Percentiles rank a stretch among this genome's conserved stretches.
Evolutionary conservation across 1,140 invertebrate species (phyloP).

Genomic region (Drosophila sp.): DNA sequence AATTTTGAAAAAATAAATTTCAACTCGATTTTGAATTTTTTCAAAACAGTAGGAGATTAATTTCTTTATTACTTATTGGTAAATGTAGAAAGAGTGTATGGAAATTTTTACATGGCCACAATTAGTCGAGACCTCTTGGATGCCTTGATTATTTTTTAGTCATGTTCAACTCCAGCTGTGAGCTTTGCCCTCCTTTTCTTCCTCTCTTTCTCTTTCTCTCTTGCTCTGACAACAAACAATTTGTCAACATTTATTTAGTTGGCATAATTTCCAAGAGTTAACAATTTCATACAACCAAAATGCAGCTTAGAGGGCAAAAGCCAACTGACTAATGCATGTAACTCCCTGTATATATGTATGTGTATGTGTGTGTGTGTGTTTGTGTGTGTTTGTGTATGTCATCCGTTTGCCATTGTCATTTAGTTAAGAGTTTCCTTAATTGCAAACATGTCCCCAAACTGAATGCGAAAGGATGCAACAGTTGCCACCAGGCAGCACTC

Average conservation of each 20-base stretch:
- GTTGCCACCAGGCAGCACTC: constrained; percentile 34
- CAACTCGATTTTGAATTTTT: too few relatives aligned
- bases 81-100: not conserved
- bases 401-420: constrained; percentile 61
- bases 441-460: constrained; percentile 49
- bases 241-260: constrained; percentile 58
- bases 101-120: not conserved
- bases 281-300: constrained; percentile 40
- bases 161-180: constrained; percentile 5
- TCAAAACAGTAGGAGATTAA: not conserved
- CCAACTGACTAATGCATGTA: not conserved
- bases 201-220: not conserved
- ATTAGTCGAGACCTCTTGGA: not conserved
- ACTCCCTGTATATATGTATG: constrained; percentile 21
- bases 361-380: not conserved
- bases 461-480: constrained; percentile 49
- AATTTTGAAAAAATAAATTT: too few relatives aligned
- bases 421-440: constrained; percentile 65
- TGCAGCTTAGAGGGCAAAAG: constrained; percentile 16
- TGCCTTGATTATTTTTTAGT: not conserved
- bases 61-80: not conserved
- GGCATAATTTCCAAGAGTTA: constrained; percentile 56
- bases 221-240: constrained; percentile 40
- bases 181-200: not conserved
- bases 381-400: constrained; percentile 29